phyloP scores from a whole-genome alignment of 92 coral and sea anemone genomes.

The Bergia puertoricense region DNA sequence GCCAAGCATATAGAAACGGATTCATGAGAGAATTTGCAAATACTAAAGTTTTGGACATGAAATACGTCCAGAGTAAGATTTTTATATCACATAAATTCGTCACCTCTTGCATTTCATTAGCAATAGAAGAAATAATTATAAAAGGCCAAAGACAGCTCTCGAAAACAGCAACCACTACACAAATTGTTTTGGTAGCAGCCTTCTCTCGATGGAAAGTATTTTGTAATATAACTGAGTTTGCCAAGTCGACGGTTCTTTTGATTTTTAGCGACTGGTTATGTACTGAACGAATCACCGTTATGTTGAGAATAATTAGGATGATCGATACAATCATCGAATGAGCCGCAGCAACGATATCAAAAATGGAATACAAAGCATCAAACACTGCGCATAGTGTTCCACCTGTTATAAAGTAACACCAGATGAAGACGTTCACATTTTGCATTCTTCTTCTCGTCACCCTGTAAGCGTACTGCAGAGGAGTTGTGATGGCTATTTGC shows the following conservation, averaged over 20 bases:
- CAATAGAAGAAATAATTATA: not conserved
- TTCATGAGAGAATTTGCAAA: slow-evolving; percentile 9
- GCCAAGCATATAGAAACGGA: slow-evolving; percentile 41
- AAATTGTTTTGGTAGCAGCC: not conserved
- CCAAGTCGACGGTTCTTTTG: not conserved
- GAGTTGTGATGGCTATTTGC: not conserved
- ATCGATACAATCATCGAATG: not conserved
- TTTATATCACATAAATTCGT: not conserved
- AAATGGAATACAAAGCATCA: not conserved
- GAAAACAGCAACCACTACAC: not conserved
- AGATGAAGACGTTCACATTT: not conserved
- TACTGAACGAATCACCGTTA: not conserved
- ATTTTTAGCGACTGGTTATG: not conserved
- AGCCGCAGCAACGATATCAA: not conserved
- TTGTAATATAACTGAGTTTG: not conserved
- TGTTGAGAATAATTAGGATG: not conserved
- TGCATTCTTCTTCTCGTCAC: not conserved
- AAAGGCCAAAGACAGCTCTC: not conserved
- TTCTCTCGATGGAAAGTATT: not conserved
- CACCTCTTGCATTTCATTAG: no score
- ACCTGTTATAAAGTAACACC: not conserved
- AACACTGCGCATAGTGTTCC: not conserved
- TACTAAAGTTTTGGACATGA: not conserved
- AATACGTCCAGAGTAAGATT: not conserved
- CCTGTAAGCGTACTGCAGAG: not conserved